These are phyloP conservation scores for Heterodera schachtii DNA, from an alignment of 1,140 invertebrate genomes.

Conservation along the genomic window DNA sequence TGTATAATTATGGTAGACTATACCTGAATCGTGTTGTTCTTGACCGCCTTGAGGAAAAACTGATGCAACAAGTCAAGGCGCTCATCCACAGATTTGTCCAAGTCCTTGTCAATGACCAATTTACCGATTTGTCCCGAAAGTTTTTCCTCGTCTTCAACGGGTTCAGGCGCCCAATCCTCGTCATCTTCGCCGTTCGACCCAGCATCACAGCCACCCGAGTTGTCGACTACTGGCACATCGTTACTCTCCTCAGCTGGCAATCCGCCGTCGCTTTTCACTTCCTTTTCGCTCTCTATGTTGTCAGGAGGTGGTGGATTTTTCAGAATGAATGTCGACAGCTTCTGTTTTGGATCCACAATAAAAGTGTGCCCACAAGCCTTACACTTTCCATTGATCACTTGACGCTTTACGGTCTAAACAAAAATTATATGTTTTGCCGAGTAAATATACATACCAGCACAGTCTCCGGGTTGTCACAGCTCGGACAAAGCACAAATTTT, in stretches of 20 bases:
- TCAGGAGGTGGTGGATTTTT: slow-evolving; percentile 80
- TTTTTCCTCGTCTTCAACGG: slow-evolving; percentile 88
- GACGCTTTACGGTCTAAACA: slow-evolving; percentile 54
- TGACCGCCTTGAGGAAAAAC: slow-evolving; percentile 55
- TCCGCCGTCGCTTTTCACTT: slow-evolving; percentile 58
- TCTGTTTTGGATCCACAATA: slow-evolving; percentile 87
- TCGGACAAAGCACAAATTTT: slow-evolving; percentile 94
- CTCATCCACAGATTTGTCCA: slow-evolving; percentile 86
- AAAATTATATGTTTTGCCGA: background rate
- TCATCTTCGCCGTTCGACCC: slow-evolving; percentile 71
- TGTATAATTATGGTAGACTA: too few relatives aligned
- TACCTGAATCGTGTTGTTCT: slow-evolving; percentile 72
- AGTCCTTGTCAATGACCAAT: slow-evolving; percentile 90
- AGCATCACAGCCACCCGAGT: slow-evolving; percentile 67
- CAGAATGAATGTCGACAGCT: slow-evolving; percentile 94
- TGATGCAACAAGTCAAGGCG: slow-evolving; percentile 79
- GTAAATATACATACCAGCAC: slow-evolving; percentile 74
- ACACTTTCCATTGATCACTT: slow-evolving; percentile 86
- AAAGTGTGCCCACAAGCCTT: slow-evolving; percentile 95
- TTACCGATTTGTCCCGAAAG: slow-evolving; percentile 67
- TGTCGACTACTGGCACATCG: slow-evolving; percentile 21
- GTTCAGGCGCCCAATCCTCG: slow-evolving; percentile 81
- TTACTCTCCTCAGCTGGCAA: slow-evolving; percentile 55
- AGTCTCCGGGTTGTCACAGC: slow-evolving; percentile 98
- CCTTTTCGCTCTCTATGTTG: slow-evolving; percentile 36